Evolutionary conservation across 2,113 vertebrate species (phyloP), one percentile per base, ranked within the genome.

Genomic region (Maccullochella peelii): DNA sequence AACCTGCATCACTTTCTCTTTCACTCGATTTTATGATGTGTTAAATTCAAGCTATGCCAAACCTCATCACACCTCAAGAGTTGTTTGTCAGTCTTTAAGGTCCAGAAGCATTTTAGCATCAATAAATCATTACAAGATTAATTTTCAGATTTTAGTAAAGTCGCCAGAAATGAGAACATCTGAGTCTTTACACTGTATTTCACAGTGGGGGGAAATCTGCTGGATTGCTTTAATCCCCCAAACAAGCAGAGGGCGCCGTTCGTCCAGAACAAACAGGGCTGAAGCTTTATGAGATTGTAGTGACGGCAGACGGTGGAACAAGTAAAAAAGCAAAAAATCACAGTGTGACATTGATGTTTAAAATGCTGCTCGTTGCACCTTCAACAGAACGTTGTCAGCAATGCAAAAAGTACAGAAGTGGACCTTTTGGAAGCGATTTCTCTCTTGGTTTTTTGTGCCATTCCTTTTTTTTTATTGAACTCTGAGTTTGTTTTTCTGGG

Each of bases 41-140:
- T 65, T 75, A 6, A 89, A 69, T 27, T 65, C 30, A 83, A 84
- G 58, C 76, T 76, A 59, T 76, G 74, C 80, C 77, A 82, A 88
- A 91, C 74, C 67, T 63, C 16, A 5, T 59, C 38, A 58, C 83
- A 82, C 77, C 79, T 89, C 59, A 73, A 81, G 52, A 47, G 47
- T 38, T 55, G 8, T 54, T 57, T 23, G 4, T 52, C 54, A 44
- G 55, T 65, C 47, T 80, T 27, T 57, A 70, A 61, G 66, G 62
- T 77, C 33, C 47, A 42, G 47, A 58, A 80, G 63, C 58, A 33
- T 74, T 82, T 88, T 44, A 63, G 55, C 73, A 79, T 82, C 23
- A 49, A n/a, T 23, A 55, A 65, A 40, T 67, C 14, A 50, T 49
- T 27, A 36, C 14, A 27, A 30, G 23, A 69, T 61, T 23, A 8